phyloP scores from a whole-genome alignment of 2,888 invertebrate genomes.

The Phlogophora meticulosa region DNA sequence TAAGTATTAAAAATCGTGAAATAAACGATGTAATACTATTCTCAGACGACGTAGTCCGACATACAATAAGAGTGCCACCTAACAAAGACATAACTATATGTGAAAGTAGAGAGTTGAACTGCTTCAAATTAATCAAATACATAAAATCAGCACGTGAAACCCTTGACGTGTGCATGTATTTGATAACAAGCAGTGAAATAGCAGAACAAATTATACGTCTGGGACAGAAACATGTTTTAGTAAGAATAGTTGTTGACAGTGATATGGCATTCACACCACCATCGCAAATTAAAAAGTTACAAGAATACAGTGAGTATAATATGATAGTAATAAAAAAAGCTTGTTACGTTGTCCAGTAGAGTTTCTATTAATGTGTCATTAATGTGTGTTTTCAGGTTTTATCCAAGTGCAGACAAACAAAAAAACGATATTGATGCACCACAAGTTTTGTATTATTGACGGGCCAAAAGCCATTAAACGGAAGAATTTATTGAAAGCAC shows the following conservation, averaged over 20 bases:
- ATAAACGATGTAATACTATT: slow-evolving; percentile 89
- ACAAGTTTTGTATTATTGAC: slow-evolving; percentile 95
- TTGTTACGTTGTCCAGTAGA: too few relatives aligned
- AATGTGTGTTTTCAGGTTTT: slow-evolving; percentile 79
- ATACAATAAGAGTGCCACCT: slow-evolving; percentile 81
- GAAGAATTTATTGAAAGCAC: slow-evolving; percentile 80
- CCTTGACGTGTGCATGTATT: slow-evolving; percentile 88
- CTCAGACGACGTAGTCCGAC: slow-evolving; percentile 84
- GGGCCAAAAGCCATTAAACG: slow-evolving; percentile 86
- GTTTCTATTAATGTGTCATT: neutral
- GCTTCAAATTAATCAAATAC: slow-evolving; percentile 87
- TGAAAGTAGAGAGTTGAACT: slow-evolving; percentile 86
- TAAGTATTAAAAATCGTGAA: slow-evolving; percentile 82
- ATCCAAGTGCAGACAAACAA: slow-evolving; percentile 88
- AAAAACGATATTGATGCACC: slow-evolving; percentile 93
- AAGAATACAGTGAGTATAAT: slow-evolving; percentile 85
- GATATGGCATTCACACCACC: slow-evolving; percentile 88
- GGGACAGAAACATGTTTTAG: slow-evolving; percentile 87
- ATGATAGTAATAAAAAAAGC: neutral
- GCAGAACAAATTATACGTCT: slow-evolving; percentile 86
- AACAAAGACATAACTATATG: slow-evolving; percentile 83
- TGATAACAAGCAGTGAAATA: slow-evolving; percentile 88
- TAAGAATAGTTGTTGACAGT: slow-evolving; percentile 87
- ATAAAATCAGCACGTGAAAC: slow-evolving; percentile 88
- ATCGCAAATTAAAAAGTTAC: slow-evolving; percentile 86